Base-by-base conservation (phyloP, 1,140 invertebrate species). In the Hermetia illucens region DNA sequence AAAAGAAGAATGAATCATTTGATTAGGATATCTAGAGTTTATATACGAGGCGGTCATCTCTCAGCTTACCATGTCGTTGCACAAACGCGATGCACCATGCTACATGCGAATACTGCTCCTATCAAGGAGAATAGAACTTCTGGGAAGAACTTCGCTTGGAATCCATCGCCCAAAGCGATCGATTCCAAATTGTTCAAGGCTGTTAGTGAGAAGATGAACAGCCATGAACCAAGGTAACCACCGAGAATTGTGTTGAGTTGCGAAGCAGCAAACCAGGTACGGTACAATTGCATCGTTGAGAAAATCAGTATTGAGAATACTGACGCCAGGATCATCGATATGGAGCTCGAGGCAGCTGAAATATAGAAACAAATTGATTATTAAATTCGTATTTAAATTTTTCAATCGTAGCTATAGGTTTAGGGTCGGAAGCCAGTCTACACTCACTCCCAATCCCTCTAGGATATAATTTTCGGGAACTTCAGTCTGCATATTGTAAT, bases 71-170 rank as follows among this genome's bases (percentile, higher is more conserved):
- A 55, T 12, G 58, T 58, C n/a, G 58, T 58, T 9, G 52, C 58
- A 43, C 53, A 55, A 12, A 61, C 58, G 4, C 58, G 53, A 44
- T 61, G 58, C n/a, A 61, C 51, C 12, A 52, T 46, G 18, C 52
- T 53, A 5, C 55, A 50, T 4, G 53, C 55, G 15, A 47, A 36
- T 4, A 47, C 45, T 2, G 58, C 54, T 5, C 52, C 34, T 2
- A 49, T 40, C 12, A 61, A 21, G 16, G 57, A 60, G n/a, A 58
- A 45, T 5, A 55, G 5, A n/a, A 61, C 57, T 33, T 61, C 58
- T 0, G 57, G 58, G 10, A 61, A 47, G 19, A 58, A 48, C 34
- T 56, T 58, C 1, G 57, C 55, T 34, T 60, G 57, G 36, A 60
- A 61, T 32, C 60, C 53, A 5, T 39, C 35, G 1, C 58, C 57